phyloP scores from a whole-genome alignment of 2,113 vertebrate species.

The Sialia sialis region DNA sequence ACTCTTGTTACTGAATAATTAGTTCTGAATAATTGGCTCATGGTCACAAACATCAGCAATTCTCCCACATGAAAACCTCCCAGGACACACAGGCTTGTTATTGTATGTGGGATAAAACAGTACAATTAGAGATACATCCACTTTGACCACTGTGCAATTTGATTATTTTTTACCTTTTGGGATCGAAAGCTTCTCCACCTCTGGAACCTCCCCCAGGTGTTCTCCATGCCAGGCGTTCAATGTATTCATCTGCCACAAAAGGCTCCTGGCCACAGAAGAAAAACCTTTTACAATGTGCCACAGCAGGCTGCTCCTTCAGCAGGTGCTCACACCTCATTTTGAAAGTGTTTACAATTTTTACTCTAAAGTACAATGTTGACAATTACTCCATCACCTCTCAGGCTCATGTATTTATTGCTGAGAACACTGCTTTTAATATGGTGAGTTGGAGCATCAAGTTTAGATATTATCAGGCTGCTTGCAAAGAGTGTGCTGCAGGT shows the following conservation, averaged over 20 bases:
- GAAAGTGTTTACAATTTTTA: not conserved
- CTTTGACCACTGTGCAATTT: not conserved
- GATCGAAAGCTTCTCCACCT: slow-evolving; percentile 97
- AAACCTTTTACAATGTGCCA: slow-evolving; percentile 21
- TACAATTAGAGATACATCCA: not conserved
- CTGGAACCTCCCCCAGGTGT: slow-evolving; percentile 96
- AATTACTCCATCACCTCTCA: not conserved
- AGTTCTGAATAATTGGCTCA: not conserved
- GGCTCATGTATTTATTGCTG: not conserved
- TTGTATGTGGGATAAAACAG: not conserved
- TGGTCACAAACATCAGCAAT: not conserved
- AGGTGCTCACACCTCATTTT: slow-evolving; percentile 1
- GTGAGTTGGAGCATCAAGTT: not conserved
- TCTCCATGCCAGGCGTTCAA: slow-evolving; percentile 97
- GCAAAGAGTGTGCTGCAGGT: not conserved
- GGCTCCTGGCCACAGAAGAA: slow-evolving; percentile 85
- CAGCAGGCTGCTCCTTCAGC: not conserved
- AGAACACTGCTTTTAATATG: not conserved
- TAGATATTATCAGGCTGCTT: not conserved
- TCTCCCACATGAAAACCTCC: not conserved
- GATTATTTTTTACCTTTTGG: slow-evolving; percentile 87
- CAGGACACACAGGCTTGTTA: not conserved
- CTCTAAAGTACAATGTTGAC: not conserved
- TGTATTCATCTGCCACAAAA: slow-evolving; percentile 99
- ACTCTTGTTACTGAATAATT: not conserved